Evolutionary conservation across 2,888 invertebrate species (phyloP), one percentile per base, ranked within the genome.

Genomic region (Protonemura montana): DNA sequence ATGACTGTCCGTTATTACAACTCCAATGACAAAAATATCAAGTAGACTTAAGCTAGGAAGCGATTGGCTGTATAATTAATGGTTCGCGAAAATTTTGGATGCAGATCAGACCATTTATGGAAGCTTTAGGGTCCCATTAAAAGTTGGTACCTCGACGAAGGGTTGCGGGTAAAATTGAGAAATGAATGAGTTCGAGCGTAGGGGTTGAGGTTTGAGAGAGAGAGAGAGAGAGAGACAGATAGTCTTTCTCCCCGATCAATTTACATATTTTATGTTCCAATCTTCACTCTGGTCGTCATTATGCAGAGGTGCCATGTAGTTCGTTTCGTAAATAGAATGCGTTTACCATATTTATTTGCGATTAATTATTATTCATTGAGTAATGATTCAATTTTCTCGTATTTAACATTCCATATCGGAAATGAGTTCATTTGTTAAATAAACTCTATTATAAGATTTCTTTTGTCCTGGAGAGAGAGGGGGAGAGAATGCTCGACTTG

Each of bases 61-160:
- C 87, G 83, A 87, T 86, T 87, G 87, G 87, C n/a, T n/a, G n/a
- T 42, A 59, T 59, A 87, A 87, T 87, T 86, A 87, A 87, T 84
- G 30, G 84, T 86, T 87, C 83, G 86, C 86, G 87, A 76, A 86
- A 86, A 87, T 87, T 87, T 59, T 86, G 80, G 77, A 81, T 82
- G 29, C n/a, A 27, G 26, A 7, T 13, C 25, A 26, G 81, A 42
- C 30, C 86, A 86, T 86, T 76, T 86, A 82, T 27, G 10, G 29
- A n/a, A n/a, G 82, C 82, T 82, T n/a, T 82, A 82, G 82, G 10
- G 29, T 21, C 35, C n/a, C 82, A 16, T 82, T 82, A 82, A n/a
- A 30, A 82, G 82, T 82, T 59, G 59, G 59, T 59, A 59, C 59
- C 59, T 10, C 21, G 16, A 10, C 1, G 16, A 59, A 59, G 59